phyloP scores from a whole-genome alignment of 2,797 vertebrate genomes.

The Sphaeramia orbicularis region DNA sequence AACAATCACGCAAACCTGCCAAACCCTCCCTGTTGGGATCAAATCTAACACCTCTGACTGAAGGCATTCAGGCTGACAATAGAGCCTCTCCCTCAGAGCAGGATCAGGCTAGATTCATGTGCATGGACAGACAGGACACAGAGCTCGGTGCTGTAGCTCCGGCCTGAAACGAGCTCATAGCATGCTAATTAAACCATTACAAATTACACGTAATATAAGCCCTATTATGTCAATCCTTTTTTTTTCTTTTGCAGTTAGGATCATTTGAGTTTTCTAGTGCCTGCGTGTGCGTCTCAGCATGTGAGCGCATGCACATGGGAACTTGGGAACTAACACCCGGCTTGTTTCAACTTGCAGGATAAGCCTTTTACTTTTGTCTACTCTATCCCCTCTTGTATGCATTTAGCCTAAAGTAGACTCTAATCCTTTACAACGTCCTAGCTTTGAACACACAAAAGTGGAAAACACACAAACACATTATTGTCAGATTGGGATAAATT shows the following conservation, averaged over 20 bases:
- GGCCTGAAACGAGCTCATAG: slow-evolving; percentile 67
- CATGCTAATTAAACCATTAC: slow-evolving; percentile 81
- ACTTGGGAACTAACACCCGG: slow-evolving; percentile 61
- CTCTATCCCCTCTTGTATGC: slow-evolving; percentile 54
- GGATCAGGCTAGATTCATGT: slow-evolving; percentile 73
- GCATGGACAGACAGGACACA: slow-evolving; percentile 65
- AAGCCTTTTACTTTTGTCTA: slow-evolving; percentile 69
- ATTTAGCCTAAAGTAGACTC: slow-evolving; percentile 48
- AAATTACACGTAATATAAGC: slow-evolving; percentile 72
- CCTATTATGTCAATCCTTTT: slow-evolving; percentile 65
- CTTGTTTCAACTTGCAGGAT: slow-evolving; percentile 74
- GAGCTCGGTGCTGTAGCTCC: slow-evolving; percentile 48
- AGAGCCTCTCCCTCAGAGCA: slow-evolving; percentile 73
- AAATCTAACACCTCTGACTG: slow-evolving; percentile 77
- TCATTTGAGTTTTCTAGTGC: slow-evolving; percentile 52
- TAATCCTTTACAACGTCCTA: slow-evolving; percentile 60
- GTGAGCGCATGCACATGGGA: slow-evolving; percentile 31
- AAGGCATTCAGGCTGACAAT: slow-evolving; percentile 82
- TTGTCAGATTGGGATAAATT: slow-evolving; percentile 13
- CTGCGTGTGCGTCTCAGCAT: slow-evolving; percentile 18
- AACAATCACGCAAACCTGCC: slow-evolving; percentile 82
- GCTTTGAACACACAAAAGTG: slow-evolving; percentile 27
- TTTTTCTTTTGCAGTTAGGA: slow-evolving; percentile 31
- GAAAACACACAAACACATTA: slow-evolving; percentile 11
- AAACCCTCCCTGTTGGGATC: slow-evolving; percentile 75